Conservation (phyloP, 1,140 invertebrate species). For the Drosophila fuyamai region DNA sequence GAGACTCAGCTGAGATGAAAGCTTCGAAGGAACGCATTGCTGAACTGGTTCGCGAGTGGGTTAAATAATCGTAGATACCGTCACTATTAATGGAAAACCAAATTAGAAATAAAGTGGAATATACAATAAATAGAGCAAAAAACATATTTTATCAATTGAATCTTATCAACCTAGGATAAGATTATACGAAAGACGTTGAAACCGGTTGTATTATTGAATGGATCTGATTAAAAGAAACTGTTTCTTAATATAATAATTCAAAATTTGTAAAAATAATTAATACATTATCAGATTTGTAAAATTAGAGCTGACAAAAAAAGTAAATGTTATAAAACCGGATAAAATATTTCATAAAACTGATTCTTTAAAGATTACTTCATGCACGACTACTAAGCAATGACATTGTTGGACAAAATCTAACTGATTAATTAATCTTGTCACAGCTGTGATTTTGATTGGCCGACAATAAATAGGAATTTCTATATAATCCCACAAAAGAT, state of each 20-base stretch:
- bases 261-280: no score
- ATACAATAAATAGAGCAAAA: not conserved
- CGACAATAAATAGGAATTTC: constrained; percentile 20
- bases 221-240: not conserved
- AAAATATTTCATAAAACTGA: no score
- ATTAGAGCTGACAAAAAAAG: not conserved
- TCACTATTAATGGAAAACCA: not conserved
- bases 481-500: constrained; percentile 15
- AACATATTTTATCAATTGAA: not conserved
- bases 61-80: constrained; percentile 34
- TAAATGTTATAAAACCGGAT: not conserved
- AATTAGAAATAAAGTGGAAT: not conserved
- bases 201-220: not conserved
- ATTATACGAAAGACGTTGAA: not conserved
- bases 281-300: no score
- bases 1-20: constrained; percentile 86
- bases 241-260: no score
- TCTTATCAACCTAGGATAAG: constrained; percentile 6
- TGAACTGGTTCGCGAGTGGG: constrained; percentile 72
- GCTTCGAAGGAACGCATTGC: constrained; percentile 72
- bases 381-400: not conserved
- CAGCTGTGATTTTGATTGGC: constrained; percentile 19
- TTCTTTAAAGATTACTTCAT: no score
- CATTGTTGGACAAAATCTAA: not conserved
- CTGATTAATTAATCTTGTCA: constrained; percentile 10